phyloP scores from a whole-genome alignment of 2,797 vertebrate species.

The Glossophaga mutica region DNA sequence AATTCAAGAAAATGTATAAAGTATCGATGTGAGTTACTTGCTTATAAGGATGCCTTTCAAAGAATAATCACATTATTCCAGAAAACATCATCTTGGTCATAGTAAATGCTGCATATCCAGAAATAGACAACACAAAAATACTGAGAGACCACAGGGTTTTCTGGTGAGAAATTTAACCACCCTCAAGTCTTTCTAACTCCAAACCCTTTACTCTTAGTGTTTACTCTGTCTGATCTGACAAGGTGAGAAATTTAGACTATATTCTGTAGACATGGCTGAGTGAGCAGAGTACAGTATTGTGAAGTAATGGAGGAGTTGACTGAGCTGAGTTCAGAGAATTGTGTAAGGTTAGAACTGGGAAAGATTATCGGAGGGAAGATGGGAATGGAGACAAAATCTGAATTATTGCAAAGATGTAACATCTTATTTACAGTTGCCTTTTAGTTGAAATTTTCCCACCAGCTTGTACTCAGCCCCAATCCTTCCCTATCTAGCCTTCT shows the following conservation, averaged over 20 bases:
- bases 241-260: background rate
- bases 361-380: background rate
- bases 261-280: background rate
- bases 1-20: constrained; percentile 1
- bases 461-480: background rate
- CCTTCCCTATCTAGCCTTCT: background rate
- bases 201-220: background rate
- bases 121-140: background rate
- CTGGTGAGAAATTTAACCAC: background rate
- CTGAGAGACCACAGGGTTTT: background rate
- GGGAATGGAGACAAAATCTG: background rate
- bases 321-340: background rate
- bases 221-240: background rate
- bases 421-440: background rate
- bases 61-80: background rate
- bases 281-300: background rate
- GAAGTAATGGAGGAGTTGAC: background rate
- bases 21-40: background rate
- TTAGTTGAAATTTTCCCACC: background rate
- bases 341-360: background rate
- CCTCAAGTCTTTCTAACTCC: background rate
- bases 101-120: background rate
- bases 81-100: background rate
- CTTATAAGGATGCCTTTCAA: background rate
- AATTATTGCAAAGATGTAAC: background rate